Evolutionary conservation across 1,140 invertebrate genomes (phyloP).

Genomic region (Platyscapa corneri): DNA sequence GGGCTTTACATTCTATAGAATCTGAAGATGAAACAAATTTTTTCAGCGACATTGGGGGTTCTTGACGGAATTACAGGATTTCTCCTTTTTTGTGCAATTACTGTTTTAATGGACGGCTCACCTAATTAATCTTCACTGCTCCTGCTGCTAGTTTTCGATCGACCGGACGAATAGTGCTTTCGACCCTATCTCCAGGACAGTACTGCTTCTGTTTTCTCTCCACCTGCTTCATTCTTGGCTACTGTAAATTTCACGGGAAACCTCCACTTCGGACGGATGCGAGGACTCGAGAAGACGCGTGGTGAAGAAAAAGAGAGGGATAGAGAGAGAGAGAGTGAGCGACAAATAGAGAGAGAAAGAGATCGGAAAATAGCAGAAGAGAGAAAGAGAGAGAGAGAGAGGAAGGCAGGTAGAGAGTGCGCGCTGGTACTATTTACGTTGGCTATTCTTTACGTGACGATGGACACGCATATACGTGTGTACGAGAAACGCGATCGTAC

Average conservation of each 20-base stretch:
- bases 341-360: too few relatives aligned
- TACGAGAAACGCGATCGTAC: background rate
- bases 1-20: too few relatives aligned
- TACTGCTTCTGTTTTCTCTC: constrained; percentile 8
- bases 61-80: background rate
- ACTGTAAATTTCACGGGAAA: background rate
- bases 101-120: background rate
- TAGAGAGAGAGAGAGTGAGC: background rate
- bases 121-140: constrained; percentile 3
- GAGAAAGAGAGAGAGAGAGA: constrained; percentile 19
- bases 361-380: background rate
- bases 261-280: background rate
- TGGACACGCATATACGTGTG: background rate
- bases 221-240: constrained; percentile 13
- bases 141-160: background rate
- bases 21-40: background rate
- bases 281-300: background rate
- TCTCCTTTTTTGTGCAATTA: background rate
- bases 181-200: constrained; percentile 8
- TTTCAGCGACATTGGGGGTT: background rate
- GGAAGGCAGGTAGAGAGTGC: background rate
- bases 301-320: background rate
- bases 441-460: background rate
- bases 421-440: background rate
- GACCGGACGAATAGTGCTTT: background rate